Percentiles rank a stretch among this genome's conserved stretches.
Evolutionary conservation across 2,888 invertebrate species (phyloP).

Genomic region (Xanthia icteritia): DNA sequence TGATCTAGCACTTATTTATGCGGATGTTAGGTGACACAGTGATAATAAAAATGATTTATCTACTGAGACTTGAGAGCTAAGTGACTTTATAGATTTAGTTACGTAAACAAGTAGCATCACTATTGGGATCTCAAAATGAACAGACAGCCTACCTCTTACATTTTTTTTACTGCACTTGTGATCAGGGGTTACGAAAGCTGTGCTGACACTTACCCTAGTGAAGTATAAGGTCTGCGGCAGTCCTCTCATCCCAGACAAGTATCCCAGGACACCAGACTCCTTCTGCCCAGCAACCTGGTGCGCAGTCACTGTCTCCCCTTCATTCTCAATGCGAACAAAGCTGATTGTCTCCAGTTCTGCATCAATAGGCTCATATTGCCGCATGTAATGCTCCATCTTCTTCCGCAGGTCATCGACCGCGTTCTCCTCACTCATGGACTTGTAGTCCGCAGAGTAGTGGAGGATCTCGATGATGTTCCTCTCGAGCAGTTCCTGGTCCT

Average conservation of each 20-base stretch:
- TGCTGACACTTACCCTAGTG: conserved; percentile 93
- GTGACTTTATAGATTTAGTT: not conserved
- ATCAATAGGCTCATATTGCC: conserved; percentile 95
- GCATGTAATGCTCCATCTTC: conserved; percentile 95
- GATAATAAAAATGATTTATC: conserved; percentile 13
- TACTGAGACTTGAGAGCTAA: not conserved
- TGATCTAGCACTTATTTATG: conserved; percentile 31
- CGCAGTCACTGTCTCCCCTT: conserved; percentile 93
- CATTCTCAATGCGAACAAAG: conserved; percentile 87
- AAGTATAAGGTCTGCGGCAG: conserved; percentile 96
- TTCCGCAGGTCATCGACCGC: conserved; percentile 95
- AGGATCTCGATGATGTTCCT: conserved; percentile 93
- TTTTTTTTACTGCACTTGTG: not conserved
- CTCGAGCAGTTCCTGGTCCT: conserved; percentile 91
- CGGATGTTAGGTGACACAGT: not conserved
- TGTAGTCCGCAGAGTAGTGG: conserved; percentile 96
- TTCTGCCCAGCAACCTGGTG: conserved; percentile 94
- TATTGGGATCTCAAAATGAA: not conserved
- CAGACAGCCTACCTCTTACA: not conserved
- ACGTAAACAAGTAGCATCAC: not conserved
- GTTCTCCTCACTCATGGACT: conserved; percentile 93
- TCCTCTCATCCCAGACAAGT: conserved; percentile 96
- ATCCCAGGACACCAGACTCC: conserved; percentile 96
- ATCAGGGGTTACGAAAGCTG: not conserved
- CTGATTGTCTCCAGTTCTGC: conserved; percentile 89